Conservation (phyloP, 2,113 vertebrate genomes). For the Tympanuchus pallidicinctus region DNA sequence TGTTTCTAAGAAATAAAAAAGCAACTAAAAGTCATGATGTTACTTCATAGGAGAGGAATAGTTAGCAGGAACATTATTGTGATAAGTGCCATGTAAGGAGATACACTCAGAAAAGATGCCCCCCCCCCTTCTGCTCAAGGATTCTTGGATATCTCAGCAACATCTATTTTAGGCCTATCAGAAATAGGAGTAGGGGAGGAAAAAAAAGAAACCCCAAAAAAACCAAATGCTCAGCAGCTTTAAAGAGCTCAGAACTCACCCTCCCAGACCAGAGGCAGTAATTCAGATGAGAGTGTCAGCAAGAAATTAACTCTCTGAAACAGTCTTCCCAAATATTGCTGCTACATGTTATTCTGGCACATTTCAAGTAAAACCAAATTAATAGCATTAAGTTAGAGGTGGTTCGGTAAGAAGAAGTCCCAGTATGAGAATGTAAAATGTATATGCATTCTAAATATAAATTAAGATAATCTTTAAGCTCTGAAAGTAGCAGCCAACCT, state of each 20-base stretch:
- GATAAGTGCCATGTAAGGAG: constrained; percentile 37
- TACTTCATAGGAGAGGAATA: not conserved
- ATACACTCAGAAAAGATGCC: not conserved
- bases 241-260: not conserved
- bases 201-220: not conserved
- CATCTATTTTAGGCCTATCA: constrained; percentile 14
- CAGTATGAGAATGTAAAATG: not conserved
- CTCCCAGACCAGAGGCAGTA: not conserved
- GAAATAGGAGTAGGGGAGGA: not conserved
- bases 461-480: not conserved
- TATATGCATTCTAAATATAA: not conserved
- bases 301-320: not conserved
- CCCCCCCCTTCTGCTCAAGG: fast-evolving
- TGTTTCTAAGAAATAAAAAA: constrained; percentile 16
- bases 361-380: not conserved
- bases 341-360: not conserved
- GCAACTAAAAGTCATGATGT: not conserved
- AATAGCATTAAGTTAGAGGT: not conserved
- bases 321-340: not conserved
- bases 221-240: not conserved
- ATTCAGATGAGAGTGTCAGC: not conserved
- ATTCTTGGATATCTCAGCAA: not conserved
- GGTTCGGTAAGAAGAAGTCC: not conserved
- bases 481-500: not conserved
- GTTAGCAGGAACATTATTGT: not conserved